These are phyloP conservation scores for Chondrosia reniformis DNA, from an alignment of 37 sponge, comb jelly and placozoan genomes.

Conservation along the genomic window DNA sequence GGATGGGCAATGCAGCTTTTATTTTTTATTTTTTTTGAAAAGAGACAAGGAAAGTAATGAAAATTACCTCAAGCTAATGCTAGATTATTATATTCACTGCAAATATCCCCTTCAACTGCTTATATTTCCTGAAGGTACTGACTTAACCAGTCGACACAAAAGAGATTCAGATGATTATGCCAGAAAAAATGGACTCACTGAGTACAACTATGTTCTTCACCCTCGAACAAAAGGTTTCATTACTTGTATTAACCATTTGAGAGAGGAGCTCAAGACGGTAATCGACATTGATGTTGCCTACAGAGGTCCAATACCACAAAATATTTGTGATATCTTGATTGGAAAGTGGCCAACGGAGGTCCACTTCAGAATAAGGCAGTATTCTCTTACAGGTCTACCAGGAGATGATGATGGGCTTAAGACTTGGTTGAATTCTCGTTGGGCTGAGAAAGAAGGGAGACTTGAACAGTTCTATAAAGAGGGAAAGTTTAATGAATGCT, in stretches of 20 bases:
- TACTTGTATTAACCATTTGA: slow-evolving; percentile 51
- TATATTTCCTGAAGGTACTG: slow-evolving; percentile 94
- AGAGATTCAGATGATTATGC: slow-evolving; percentile 59
- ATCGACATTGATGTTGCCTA: slow-evolving; percentile 58
- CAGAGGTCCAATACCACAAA: slow-evolving; percentile 55
- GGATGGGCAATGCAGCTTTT: slow-evolving; percentile 87
- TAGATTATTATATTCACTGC: slow-evolving; percentile 45
- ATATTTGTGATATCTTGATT: slow-evolving; percentile 45
- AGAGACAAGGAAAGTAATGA: slow-evolving; percentile 79
- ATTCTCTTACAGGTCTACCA: slow-evolving; percentile 34
- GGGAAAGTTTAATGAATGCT: slow-evolving; percentile 27
- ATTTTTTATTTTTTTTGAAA: slow-evolving; percentile 72
- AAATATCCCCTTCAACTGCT: slow-evolving; percentile 75
- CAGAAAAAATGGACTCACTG: slow-evolving; percentile 50
- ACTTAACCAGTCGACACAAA: slow-evolving; percentile 58
- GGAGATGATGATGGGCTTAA: slow-evolving; percentile 31
- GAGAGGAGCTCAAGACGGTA: slow-evolving; percentile 21
- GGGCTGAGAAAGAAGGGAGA: slow-evolving; percentile 69
- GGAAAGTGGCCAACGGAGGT: slow-evolving; percentile 72
- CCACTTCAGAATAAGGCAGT: slow-evolving; percentile 42
- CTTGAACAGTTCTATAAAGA: slow-evolving; percentile 59
- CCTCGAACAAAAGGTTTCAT: slow-evolving; percentile 85
- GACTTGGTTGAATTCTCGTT: slow-evolving; percentile 57
- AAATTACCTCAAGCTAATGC: slow-evolving; percentile 22
- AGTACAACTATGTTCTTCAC: slow-evolving; percentile 81